These are phyloP conservation scores for Hyperoodon ampullatus DNA, from an alignment of 2,113 vertebrate species.

Conservation along the genomic window DNA sequence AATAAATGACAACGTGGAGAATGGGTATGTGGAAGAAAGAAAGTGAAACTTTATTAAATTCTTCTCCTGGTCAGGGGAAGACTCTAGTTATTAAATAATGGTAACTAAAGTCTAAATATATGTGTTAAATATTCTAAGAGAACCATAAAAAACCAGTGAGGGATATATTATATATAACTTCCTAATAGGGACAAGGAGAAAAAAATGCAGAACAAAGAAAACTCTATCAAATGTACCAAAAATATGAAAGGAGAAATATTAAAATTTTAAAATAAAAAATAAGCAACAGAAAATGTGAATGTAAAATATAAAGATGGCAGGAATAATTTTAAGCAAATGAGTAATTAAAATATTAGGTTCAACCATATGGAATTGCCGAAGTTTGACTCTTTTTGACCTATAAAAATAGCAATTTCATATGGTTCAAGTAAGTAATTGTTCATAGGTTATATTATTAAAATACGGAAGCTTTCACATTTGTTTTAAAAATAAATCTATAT, in stretches of 20 bases:
- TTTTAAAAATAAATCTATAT: background rate
- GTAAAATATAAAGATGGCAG: background rate
- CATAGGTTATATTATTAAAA: background rate
- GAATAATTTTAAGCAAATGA: background rate
- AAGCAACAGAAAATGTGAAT: no score
- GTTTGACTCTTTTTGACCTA: background rate
- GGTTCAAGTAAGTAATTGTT: background rate
- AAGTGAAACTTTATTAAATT: background rate
- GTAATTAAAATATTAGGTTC: background rate
- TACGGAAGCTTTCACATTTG: background rate
- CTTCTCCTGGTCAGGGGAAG: background rate
- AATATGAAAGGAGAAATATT: no score
- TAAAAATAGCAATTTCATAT: background rate
- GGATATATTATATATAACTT: background rate
- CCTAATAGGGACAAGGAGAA: background rate
- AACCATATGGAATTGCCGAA: background rate
- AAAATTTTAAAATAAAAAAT: no score
- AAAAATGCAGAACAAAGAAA: background rate
- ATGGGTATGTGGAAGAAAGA: background rate
- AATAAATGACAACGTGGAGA: background rate
- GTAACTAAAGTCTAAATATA: background rate
- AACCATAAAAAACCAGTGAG: background rate
- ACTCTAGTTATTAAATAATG: background rate
- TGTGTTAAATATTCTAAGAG: background rate
- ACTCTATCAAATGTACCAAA: no score